Percentiles rank a stretch among this genome's conserved stretches.
phyloP scores from a whole-genome alignment of 1,140 invertebrate genomes.

The Drosophila nannoptera region DNA sequence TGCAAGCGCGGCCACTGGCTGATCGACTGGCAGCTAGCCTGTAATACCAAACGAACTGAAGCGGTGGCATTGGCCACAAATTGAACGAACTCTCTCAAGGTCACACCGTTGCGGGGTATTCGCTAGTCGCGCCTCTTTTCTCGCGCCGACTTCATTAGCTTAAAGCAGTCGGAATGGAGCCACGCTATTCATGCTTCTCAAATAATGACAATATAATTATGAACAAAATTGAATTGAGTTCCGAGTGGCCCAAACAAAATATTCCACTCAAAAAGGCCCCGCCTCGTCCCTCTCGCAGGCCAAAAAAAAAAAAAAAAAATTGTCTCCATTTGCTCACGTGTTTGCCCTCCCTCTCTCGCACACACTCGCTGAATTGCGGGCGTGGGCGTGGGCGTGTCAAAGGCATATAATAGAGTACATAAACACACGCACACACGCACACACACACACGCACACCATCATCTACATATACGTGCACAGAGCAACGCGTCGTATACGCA shows the following conservation, averaged over 20 bases:
- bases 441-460: no score
- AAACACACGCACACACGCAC: neutral
- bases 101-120: neutral
- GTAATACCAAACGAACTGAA: neutral
- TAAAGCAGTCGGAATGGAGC: neutral
- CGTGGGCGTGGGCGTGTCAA: conserved; percentile 8
- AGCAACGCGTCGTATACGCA: conserved; percentile 58
- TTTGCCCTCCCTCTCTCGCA: neutral
- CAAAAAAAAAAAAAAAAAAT: no score
- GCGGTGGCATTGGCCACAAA: no score
- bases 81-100: no score
- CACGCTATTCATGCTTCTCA: neutral
- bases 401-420: neutral
- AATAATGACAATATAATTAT: conserved; percentile 5
- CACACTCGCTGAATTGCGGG: neutral
- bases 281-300: no score
- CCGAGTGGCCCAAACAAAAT: neutral
- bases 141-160: no score
- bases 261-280: neutral
- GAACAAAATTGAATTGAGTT: neutral
- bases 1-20: no score
- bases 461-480: neutral
- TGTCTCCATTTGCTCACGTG: neutral
- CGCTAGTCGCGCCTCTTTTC: neutral
- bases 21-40: no score